Evolutionary conservation across 2,888 invertebrate species (phyloP).

Genomic region (Mimumesa dahlbomi): DNA sequence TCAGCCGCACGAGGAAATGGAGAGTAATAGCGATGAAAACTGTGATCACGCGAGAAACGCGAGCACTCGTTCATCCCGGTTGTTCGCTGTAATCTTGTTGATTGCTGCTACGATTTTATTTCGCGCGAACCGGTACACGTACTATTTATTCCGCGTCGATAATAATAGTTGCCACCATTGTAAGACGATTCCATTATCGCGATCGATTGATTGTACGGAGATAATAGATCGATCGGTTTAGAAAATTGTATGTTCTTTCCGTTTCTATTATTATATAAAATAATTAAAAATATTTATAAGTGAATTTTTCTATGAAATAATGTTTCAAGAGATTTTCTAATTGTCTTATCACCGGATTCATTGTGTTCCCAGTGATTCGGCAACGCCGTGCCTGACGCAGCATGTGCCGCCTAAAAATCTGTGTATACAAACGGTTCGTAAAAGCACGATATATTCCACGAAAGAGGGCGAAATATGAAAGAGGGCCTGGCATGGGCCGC

Average conservation of each 20-base stretch:
- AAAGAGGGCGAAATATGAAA: constrained; percentile 66
- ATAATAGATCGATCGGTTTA: too few species aligned
- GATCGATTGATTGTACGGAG: too few species aligned
- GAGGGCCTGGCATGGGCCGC: constrained; percentile 41
- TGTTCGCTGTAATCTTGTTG: constrained; percentile 33
- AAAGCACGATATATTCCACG: constrained; percentile 65
- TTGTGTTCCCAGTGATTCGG: background rate
- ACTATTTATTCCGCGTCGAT: constrained; percentile 22
- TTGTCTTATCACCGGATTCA: too few species aligned
- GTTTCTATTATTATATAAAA: too few species aligned
- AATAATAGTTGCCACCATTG: constrained; percentile 10
- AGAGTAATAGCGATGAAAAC: constrained; percentile 43
- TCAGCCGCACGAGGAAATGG: constrained; percentile 29
- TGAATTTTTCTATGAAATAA: too few species aligned
- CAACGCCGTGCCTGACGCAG: constrained; percentile 16
- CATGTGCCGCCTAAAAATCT: constrained; percentile 52
- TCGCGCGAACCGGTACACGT: background rate
- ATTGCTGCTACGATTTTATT: constrained; percentile 19
- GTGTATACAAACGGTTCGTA: constrained; percentile 60
- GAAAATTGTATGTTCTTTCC: too few species aligned
- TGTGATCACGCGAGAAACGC: constrained; percentile 41
- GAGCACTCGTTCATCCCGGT: constrained; percentile 16
- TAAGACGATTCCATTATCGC: background rate
- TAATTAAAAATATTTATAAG: too few species aligned
- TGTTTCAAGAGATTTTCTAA: too few species aligned